Base-by-base conservation (phyloP, 2,113 vertebrate genomes). In the Vidua macroura region DNA sequence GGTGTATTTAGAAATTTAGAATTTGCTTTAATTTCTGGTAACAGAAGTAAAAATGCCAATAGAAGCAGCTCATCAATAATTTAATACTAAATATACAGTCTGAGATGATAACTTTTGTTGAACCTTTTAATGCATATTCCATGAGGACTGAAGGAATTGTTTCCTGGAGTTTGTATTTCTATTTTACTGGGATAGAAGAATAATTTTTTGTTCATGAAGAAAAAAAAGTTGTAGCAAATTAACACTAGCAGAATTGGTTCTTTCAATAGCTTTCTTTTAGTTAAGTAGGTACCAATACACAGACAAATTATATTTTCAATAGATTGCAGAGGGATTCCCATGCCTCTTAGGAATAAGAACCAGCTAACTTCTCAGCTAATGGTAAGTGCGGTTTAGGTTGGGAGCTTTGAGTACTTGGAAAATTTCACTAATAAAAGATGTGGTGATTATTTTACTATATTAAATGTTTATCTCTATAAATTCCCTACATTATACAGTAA, bases 61-160 rank as follows among this genome's bases (percentile, higher is more conserved):
- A 87, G 67, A 79, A 85, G 30, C 20, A 90, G 8, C 19, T 92
- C 55, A 94, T 94, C 60, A 92, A 81, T 95, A 81, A 85, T 93
- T 64, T 77, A 92, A 41, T 80, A 67, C 17, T 67, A 74, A 55
- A 67, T 15, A 35, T 67, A 37, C 39, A 67, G 15, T 56, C 11
- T 49, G 22, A 88, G 64, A 25, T 62, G 77, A 55, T 86, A 78
- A 64, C 44, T 81, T 88, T 68, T 75, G 12, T 90, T 81, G 53
- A 90, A 75, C 31, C 6, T 83, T 86, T 78, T 86, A 63, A 75
- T 55, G 21, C 12, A 5, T 84, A 12, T 90, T 85, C 83, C 44
- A 35, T 24, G 22, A 86, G 53, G 62, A 72, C 25, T 49, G 23
- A 68, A 72, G n/a, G 66, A 78, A 78, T 62, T 72, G 13, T 68